Evolutionary conservation across 2,888 invertebrate genomes (phyloP).

Genomic region (Cerastis rubricosa): DNA sequence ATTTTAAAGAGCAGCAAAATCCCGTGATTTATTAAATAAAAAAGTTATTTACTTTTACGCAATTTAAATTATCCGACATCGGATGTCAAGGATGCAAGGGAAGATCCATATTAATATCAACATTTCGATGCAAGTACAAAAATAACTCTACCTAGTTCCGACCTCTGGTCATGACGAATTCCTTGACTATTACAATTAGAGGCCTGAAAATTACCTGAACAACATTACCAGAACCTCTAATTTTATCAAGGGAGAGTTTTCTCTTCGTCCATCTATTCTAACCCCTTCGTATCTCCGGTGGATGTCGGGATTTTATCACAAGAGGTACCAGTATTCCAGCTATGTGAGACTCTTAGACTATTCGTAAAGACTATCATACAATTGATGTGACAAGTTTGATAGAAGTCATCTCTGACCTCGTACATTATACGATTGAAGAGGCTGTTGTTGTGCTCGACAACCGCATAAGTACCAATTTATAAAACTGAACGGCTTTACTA

Average conservation of each 20-base stretch:
- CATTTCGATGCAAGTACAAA: too few relatives aligned
- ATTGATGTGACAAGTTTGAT: background rate
- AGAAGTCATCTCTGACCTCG: background rate
- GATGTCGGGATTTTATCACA: background rate
- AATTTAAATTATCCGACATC: too few relatives aligned
- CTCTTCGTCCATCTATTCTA: background rate
- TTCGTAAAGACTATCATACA: background rate
- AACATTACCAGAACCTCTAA: background rate
- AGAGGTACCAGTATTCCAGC: background rate
- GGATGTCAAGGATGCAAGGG: too few relatives aligned
- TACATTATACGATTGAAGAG: conserved; percentile 14
- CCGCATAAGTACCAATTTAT: conserved; percentile 1
- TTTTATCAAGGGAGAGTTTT: background rate
- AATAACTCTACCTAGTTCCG: too few relatives aligned
- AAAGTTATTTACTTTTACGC: too few relatives aligned
- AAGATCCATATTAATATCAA: too few relatives aligned
- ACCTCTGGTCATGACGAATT: background rate
- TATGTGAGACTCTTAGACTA: background rate
- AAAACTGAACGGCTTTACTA: background rate
- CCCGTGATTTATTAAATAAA: too few relatives aligned
- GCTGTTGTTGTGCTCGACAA: background rate
- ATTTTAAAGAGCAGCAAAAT: too few relatives aligned
- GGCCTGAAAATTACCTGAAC: background rate
- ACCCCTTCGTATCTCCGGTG: background rate
- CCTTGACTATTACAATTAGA: background rate